These are phyloP conservation scores for Cinclus cinclus DNA, from an alignment of 2,113 vertebrate genomes.

Conservation along the genomic window DNA sequence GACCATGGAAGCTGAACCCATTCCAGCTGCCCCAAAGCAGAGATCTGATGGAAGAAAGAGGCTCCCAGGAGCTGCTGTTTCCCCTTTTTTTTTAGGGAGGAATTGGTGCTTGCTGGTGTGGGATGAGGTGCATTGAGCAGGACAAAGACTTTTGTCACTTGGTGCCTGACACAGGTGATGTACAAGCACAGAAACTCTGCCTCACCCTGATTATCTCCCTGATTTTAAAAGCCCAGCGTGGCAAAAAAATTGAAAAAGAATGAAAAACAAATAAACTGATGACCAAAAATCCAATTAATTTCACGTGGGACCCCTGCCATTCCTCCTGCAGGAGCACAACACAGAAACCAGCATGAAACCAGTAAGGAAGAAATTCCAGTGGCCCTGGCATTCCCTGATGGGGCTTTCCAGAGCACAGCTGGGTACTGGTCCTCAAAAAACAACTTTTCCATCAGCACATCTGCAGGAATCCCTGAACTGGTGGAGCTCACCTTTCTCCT, in stretches of 20 bases:
- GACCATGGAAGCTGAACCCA: not conserved
- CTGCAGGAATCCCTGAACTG: not conserved
- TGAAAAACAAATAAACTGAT: accelerated
- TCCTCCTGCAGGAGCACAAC: not conserved
- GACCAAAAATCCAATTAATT: accelerated
- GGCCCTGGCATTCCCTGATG: not conserved
- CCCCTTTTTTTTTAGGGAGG: not conserved
- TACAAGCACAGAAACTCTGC: not conserved
- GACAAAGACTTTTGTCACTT: not conserved
- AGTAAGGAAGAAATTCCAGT: not conserved
- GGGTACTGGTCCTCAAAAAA: not conserved
- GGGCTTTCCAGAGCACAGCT: not conserved
- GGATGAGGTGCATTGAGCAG: not conserved
- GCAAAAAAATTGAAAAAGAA: not conserved
- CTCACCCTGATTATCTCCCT: not conserved
- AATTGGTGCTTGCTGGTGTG: accelerated
- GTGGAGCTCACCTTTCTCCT: not conserved
- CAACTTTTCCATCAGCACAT: accelerated
- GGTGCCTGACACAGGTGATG: not conserved
- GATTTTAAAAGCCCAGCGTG: not conserved
- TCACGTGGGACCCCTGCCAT: not conserved
- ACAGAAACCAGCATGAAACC: not conserved
- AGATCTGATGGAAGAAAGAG: not conserved
- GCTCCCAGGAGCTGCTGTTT: not conserved
- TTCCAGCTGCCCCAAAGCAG: not conserved